These are phyloP conservation scores for Myotis lucifugus DNA, from an alignment of 2,113 vertebrate species.

Conservation along the genomic window DNA sequence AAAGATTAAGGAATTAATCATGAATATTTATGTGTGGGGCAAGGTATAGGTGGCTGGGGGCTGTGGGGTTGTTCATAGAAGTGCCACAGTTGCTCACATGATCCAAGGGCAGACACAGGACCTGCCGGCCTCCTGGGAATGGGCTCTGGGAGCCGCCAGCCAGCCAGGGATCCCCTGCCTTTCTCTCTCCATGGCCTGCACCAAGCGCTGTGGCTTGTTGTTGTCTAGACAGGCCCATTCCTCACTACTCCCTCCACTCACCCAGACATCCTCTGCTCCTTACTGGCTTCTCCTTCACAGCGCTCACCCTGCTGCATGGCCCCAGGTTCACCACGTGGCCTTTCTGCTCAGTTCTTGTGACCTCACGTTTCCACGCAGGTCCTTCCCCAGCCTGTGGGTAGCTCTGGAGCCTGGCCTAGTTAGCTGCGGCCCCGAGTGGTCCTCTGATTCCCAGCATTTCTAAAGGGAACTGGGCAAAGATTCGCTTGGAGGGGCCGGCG, in stretches of 20 bases:
- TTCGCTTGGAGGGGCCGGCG: background rate
- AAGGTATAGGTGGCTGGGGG: background rate
- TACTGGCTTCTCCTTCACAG: background rate
- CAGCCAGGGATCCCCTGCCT: background rate
- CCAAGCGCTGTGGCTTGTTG: background rate
- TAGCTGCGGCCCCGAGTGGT: background rate
- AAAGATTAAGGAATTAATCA: background rate
- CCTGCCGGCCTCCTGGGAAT: background rate
- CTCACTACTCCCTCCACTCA: background rate
- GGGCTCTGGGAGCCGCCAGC: background rate
- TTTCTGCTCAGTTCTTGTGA: background rate
- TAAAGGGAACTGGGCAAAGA: background rate
- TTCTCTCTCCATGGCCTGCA: background rate
- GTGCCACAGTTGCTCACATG: background rate
- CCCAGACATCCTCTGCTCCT: background rate
- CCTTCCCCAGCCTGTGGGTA: background rate
- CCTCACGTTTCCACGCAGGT: background rate
- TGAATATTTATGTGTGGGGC: background rate
- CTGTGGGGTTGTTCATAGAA: background rate
- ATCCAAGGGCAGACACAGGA: background rate
- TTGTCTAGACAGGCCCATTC: background rate
- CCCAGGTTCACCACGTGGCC: background rate
- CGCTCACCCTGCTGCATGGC: background rate
- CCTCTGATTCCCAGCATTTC: background rate
- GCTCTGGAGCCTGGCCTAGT: background rate